Base-by-base conservation (phyloP, 2,888 invertebrate species). In the Synanthedon vespiformis region DNA sequence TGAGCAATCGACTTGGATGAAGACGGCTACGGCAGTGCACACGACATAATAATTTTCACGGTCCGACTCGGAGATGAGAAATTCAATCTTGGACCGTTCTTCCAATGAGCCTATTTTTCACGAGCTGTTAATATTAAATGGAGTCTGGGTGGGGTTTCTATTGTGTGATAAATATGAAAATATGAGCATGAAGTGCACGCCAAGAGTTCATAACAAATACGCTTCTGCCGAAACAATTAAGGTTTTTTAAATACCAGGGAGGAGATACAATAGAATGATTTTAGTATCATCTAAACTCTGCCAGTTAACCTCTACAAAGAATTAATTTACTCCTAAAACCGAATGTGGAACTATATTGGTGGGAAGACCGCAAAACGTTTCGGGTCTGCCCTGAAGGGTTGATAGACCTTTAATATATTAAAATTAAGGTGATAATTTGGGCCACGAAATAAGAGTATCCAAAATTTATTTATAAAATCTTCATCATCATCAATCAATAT, bases 1-100 rank as follows among this genome's bases (percentile, higher is more conserved):
- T 80, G 84, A 83, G 83, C 83, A 84, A 80, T 82, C 83, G 82
- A 70, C 70, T 73, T 68, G 70, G 70, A 68, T 70, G 76, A 74
- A 77, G 79, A 74, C 65, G 73, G 67, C 63, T 48, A 56, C 60
- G 67, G 63, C 65, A 60, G 77, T 82, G 84, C 74, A 74, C 70
- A 73, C 72, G 83, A 83, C 82, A 79, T 80, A 78, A 81, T 80
- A 78, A 81, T 82, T 79, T 78, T 77, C 77, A 75, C 72, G 69
- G 69, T 62, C 67, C 68, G 62, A 60, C 56, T 60, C 51, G 51
- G 65, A 71, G 74, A 79, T 77, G 78, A 77, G 77, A 77, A 77
- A 81, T 79, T 76, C 75, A 77, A 76, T 76, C 72, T 56, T 51
- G 55, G 55, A 54, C 56, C 51, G 51, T 53, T 53, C 54, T 40